Percentiles rank a stretch among this genome's conserved stretches.
Evolutionary conservation across 2,797 vertebrate genomes (phyloP).

Genomic region (Rhynchotus rufescens): DNA sequence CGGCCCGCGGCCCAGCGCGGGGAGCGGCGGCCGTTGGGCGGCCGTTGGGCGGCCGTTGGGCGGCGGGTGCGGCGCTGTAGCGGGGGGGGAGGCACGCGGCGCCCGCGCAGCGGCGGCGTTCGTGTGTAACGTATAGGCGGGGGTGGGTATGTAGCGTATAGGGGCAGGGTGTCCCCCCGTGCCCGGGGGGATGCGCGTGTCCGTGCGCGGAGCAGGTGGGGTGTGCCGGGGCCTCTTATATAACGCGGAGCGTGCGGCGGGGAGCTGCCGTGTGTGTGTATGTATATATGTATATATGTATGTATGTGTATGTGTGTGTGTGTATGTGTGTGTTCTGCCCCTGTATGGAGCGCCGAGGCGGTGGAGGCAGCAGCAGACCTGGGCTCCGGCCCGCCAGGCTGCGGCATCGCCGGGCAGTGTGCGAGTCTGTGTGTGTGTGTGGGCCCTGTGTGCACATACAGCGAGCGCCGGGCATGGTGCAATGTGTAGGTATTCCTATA

Average conservation of each 20-base stretch:
- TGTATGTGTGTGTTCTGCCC: fast-evolving
- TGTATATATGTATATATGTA: too few species aligned
- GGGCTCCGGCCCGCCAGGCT: neutral
- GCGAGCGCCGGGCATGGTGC: neutral
- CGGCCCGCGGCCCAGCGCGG: neutral
- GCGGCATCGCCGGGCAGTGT: neutral
- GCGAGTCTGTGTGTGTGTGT: neutral
- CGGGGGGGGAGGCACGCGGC: neutral
- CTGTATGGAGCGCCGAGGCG: neutral
- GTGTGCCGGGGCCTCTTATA: neutral
- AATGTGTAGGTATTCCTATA: neutral
- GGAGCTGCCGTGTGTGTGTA: neutral
- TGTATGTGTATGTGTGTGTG: neutral
- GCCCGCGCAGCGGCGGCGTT: neutral
- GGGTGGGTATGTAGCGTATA: neutral
- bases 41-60: neutral
- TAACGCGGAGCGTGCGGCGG: too few species aligned
- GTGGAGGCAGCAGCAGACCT: neutral
- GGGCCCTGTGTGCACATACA: neutral
- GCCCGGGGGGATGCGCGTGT: neutral
- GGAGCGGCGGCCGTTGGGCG: too few species aligned
- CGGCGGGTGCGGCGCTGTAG: neutral
- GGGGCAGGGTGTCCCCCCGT: too few species aligned
- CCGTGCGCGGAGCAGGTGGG: neutral
- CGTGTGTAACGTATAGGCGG: neutral